A percentile compares a stretch with the other conserved stretches of the same genome.
phyloP scores from a whole-genome alignment of 1,140 invertebrate species.

The Aphelenchoides besseyi region DNA sequence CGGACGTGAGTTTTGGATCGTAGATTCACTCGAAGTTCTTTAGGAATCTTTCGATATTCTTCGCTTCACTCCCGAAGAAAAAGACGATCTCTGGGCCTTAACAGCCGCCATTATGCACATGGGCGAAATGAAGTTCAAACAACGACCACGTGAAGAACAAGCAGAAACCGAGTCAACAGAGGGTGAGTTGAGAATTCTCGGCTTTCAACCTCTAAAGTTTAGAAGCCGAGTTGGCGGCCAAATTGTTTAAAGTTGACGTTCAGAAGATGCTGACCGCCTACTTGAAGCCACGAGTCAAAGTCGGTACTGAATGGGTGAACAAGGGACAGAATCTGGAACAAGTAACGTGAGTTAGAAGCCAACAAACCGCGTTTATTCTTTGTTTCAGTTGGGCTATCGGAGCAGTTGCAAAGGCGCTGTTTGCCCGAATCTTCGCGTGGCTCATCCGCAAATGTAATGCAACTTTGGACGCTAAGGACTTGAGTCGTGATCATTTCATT shows the following conservation, averaged over 20 bases:
- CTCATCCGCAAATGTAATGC: constrained; percentile 69
- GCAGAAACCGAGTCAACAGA: constrained; percentile 87
- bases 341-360: constrained; percentile 63
- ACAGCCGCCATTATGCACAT: constrained; percentile 88
- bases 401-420: constrained; percentile 70
- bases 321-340: constrained; percentile 76
- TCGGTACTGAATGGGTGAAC: constrained; percentile 64
- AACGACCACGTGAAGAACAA: constrained; percentile 98
- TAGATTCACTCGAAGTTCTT: constrained; percentile 18
- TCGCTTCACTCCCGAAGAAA: constrained; percentile 92
- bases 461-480: constrained; percentile 66
- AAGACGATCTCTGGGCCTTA: constrained; percentile 91
- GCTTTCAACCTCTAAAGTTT: constrained; percentile 20
- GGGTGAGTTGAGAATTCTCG: constrained; percentile 30
- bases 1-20: constrained; percentile 77
- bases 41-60: constrained; percentile 96
- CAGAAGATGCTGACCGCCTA: constrained; percentile 68
- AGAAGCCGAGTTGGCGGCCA: constrained; percentile 64
- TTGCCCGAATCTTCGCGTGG: constrained; percentile 69
- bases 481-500: constrained; percentile 64
- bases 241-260: constrained; percentile 66
- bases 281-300: constrained; percentile 70
- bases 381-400: constrained; percentile 63
- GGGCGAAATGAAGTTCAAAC: constrained; percentile 89
- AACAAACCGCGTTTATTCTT: neutral